Evolutionary conservation across 2,888 invertebrate species (phyloP).

Genomic region (Psococerastis gibbosa): DNA sequence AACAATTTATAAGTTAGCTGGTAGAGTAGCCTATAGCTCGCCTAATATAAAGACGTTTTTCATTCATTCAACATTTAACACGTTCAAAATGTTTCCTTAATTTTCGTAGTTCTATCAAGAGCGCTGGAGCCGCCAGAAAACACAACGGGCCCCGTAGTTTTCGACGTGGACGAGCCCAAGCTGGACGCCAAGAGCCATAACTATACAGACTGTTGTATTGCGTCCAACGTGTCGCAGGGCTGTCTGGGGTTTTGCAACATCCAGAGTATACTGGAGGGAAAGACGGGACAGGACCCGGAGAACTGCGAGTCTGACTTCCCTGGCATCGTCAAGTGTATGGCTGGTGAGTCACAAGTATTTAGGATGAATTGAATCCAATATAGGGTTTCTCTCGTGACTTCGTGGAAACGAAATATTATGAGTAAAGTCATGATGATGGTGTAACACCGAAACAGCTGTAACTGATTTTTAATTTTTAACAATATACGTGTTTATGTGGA

Average conservation of each 20-base stretch:
- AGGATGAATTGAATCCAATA: too few species aligned
- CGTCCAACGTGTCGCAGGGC: slow-evolving; percentile 43
- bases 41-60: too few species aligned
- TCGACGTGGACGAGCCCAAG: slow-evolving; percentile 12
- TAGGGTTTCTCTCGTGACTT: too few species aligned
- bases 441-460: too few species aligned
- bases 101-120: slow-evolving; percentile 38
- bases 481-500: too few species aligned
- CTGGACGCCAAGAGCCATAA: slow-evolving; percentile 36
- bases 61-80: too few species aligned
- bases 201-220: slow-evolving; percentile 60
- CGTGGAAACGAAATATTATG: too few species aligned
- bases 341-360: slow-evolving; percentile 24
- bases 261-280: slow-evolving; percentile 52
- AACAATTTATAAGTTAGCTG: too few species aligned
- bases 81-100: too few species aligned
- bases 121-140: slow-evolving; percentile 40
- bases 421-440: too few species aligned
- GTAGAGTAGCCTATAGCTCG: too few species aligned
- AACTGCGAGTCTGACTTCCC: slow-evolving; percentile 65
- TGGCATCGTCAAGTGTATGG: slow-evolving; percentile 42
- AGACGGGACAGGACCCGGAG: slow-evolving; percentile 61
- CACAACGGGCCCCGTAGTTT: slow-evolving; percentile 2
- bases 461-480: too few species aligned
- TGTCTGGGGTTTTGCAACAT: slow-evolving; percentile 72